These are phyloP conservation scores for Nymphalis polychloros DNA, from an alignment of 2,888 invertebrate species.

Conservation along the genomic window DNA sequence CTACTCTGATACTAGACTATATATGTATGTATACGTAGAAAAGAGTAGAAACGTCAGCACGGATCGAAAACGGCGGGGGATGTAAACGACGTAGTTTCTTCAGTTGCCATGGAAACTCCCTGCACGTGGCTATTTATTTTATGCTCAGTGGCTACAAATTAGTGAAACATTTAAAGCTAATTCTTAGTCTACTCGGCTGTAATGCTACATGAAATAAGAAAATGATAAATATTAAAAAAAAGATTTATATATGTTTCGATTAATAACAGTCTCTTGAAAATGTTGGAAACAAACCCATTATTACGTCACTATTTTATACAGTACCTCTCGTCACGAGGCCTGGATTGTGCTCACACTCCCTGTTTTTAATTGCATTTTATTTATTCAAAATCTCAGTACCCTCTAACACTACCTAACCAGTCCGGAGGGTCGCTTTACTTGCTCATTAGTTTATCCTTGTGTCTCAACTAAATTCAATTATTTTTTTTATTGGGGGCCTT, in stretches of 20 bases:
- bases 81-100: constrained; percentile 74
- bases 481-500: constrained; percentile 32
- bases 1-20: background rate
- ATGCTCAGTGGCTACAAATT: constrained; percentile 57
- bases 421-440: constrained; percentile 49
- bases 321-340: constrained; percentile 49
- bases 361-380: constrained; percentile 76
- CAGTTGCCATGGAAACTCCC: constrained; percentile 75
- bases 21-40: background rate
- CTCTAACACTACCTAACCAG: constrained; percentile 51
- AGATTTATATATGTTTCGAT: too few relatives aligned
- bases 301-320: constrained; percentile 56
- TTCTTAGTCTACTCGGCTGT: background rate
- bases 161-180: constrained; percentile 11
- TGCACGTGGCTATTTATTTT: constrained; percentile 59
- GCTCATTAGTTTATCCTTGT: constrained; percentile 58
- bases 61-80: constrained; percentile 49
- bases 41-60: constrained; percentile 10
- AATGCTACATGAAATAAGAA: background rate
- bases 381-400: constrained; percentile 70
- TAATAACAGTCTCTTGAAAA: constrained; percentile 42
- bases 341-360: constrained; percentile 51
- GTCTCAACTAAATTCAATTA: constrained; percentile 48
- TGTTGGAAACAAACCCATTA: constrained; percentile 46
- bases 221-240: too few relatives aligned